phyloP scores from a whole-genome alignment of 2,888 invertebrate species.

The Cheilosia pagana region DNA sequence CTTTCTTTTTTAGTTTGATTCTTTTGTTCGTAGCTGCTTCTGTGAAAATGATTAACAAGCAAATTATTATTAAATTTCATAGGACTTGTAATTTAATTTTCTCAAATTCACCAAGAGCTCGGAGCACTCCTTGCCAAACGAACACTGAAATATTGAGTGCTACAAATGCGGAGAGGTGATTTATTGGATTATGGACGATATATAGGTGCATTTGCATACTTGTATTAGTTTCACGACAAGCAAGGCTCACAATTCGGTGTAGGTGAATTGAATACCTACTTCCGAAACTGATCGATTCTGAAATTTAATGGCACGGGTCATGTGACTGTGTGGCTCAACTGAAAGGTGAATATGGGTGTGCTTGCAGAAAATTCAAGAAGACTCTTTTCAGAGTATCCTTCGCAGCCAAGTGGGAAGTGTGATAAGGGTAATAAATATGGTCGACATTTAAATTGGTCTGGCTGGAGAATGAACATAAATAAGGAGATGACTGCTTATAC shows the following conservation, averaged over 20 bases:
- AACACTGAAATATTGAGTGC: slow-evolving; percentile 16
- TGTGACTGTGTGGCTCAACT: neutral
- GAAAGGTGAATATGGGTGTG: neutral
- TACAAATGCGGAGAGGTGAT: slow-evolving; percentile 25
- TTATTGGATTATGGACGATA: slow-evolving; percentile 32
- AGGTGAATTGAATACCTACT: slow-evolving; percentile 18
- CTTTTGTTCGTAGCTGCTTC: slow-evolving; percentile 3
- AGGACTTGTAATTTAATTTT: slow-evolving; percentile 16
- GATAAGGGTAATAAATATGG: slow-evolving; percentile 30
- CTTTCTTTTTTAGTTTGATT: neutral
- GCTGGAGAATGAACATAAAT: slow-evolving; percentile 20
- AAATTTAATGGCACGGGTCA: slow-evolving; percentile 11
- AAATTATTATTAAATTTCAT: slow-evolving; percentile 35
- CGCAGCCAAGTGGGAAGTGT: neutral
- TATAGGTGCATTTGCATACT: neutral
- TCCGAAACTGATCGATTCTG: slow-evolving; percentile 4
- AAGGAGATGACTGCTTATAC: slow-evolving; percentile 15
- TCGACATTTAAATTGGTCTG: slow-evolving; percentile 31
- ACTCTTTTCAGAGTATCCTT: neutral
- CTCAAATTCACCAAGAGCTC: neutral
- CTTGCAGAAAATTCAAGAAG: neutral
- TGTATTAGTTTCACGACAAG: neutral
- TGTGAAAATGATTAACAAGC: slow-evolving; percentile 32
- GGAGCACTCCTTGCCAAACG: neutral
- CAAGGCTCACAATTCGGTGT: neutral